A percentile compares a stretch with the other conserved stretches of the same genome.
phyloP scores from a whole-genome alignment of 2,888 invertebrate genomes.

The Aquatica leii region DNA sequence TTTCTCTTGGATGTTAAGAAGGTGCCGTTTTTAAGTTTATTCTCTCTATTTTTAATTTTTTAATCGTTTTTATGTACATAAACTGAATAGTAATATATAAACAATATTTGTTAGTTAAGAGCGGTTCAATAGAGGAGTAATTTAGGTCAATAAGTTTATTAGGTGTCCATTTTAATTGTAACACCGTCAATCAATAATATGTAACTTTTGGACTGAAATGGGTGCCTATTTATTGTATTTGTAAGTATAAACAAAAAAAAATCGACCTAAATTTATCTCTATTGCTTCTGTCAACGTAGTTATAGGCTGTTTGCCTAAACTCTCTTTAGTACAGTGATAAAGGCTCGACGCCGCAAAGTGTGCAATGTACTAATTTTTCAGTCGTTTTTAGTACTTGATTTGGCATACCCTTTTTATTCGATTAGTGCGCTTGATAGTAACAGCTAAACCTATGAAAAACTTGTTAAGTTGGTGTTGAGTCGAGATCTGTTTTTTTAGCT shows the following conservation, averaged over 20 bases:
- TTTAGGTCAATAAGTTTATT: constrained; percentile 42
- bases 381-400: constrained; percentile 31
- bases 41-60: constrained; percentile 21
- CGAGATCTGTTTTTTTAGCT: constrained; percentile 26
- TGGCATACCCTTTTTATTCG: constrained; percentile 26
- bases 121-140: constrained; percentile 48
- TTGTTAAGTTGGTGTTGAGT: background rate
- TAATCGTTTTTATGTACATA: constrained; percentile 28
- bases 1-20: constrained; percentile 8
- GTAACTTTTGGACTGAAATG: constrained; percentile 51
- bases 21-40: constrained; percentile 20
- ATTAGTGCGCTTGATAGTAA: constrained; percentile 29
- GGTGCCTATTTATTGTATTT: constrained; percentile 48
- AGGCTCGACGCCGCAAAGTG: constrained; percentile 19
- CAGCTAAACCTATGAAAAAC: constrained; percentile 19
- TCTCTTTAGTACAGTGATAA: constrained; percentile 6
- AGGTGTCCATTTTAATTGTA: constrained; percentile 36
- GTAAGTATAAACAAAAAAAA: constrained; percentile 22
- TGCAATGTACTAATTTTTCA: constrained; percentile 33
- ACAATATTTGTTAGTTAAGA: constrained; percentile 26
- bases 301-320: constrained; percentile 10
- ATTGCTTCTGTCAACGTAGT: constrained; percentile 38
- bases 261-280: constrained; percentile 46
- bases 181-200: constrained; percentile 48
- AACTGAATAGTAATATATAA: constrained; percentile 18